A percentile compares a stretch with the other conserved stretches of the same genome.
Conservation (phyloP, 2,113 vertebrate genomes). For the Brachyistius frenatus region DNA sequence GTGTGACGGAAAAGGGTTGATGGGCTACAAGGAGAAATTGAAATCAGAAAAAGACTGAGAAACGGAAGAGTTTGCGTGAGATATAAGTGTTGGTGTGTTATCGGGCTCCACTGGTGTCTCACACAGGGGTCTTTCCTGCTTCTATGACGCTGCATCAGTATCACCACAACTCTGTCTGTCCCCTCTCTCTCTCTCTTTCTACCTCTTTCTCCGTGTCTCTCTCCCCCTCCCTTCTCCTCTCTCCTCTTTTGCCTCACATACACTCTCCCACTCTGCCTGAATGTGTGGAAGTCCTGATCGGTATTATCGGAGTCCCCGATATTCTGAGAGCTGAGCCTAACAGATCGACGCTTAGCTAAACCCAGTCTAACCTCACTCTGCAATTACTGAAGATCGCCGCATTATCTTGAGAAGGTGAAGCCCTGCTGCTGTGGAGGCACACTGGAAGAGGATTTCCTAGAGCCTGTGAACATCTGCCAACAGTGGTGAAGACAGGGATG, state of each 20-base stretch:
- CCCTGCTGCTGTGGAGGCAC: conserved; percentile 7
- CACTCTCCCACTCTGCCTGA: conserved; percentile 38
- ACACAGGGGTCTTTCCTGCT: conserved; percentile 36
- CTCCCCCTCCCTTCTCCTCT: conserved; percentile 44
- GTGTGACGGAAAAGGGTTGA: not conserved
- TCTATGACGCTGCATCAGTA: conserved; percentile 44
- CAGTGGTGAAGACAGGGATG: conserved; percentile 40
- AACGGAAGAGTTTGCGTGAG: not conserved
- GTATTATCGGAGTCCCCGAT: conserved; percentile 27
- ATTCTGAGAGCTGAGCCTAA: conserved; percentile 38
- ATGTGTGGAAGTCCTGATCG: conserved; percentile 56
- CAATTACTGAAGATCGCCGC: conserved; percentile 5
- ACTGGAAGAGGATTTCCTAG: conserved; percentile 33
- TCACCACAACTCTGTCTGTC: conserved; percentile 21
- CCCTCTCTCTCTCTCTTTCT: conserved; percentile 31
- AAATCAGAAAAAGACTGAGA: not conserved
- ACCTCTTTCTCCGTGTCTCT: conserved; percentile 46
- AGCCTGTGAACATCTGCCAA: conserved; percentile 49
- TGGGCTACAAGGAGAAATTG: not conserved
- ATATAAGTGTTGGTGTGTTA: not conserved
- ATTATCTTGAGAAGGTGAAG: conserved; percentile 20
- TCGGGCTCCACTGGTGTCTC: conserved; percentile 22
- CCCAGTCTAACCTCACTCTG: not conserved
- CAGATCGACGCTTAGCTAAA: conserved; percentile 75
- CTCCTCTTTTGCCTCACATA: conserved; percentile 35